Conservation (phyloP, 2,797 vertebrate species). For the Darevskia mixta region DNA sequence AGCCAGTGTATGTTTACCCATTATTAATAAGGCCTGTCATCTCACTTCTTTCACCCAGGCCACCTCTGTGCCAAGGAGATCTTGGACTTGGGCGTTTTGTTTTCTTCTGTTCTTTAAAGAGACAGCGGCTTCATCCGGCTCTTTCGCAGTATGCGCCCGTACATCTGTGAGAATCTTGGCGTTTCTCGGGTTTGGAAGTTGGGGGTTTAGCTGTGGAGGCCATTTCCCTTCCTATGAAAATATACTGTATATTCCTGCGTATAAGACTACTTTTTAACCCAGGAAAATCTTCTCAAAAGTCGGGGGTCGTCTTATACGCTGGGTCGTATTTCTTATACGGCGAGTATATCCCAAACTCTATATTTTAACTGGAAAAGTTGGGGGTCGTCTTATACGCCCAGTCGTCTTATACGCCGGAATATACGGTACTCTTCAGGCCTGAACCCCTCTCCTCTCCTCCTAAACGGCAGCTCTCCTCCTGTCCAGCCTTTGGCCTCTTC, state of each 20-base stretch:
- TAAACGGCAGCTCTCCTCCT: not conserved
- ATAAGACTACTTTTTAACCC: too few relatives aligned
- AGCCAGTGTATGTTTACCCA: slow-evolving; percentile 46
- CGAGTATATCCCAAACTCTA: too few relatives aligned
- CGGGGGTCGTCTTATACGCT: too few relatives aligned
- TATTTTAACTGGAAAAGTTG: too few relatives aligned
- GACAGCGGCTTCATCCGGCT: not conserved
- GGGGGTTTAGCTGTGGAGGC: not conserved
- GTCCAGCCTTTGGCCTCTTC: not conserved
- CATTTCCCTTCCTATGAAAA: not conserved
- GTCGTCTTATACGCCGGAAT: too few relatives aligned
- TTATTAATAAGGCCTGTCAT: slow-evolving; percentile 50
- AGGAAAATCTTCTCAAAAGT: too few relatives aligned
- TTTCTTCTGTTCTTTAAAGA: slow-evolving; percentile 27
- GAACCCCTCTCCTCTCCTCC: not conserved
- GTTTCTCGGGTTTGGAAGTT: not conserved
- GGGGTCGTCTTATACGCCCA: too few relatives aligned
- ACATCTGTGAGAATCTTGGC: not conserved
- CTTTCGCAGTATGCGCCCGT: not conserved
- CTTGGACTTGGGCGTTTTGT: slow-evolving; percentile 18
- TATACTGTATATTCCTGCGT: not conserved
- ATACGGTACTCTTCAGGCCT: not conserved
- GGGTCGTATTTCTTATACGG: too few relatives aligned
- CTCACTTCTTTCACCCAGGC: slow-evolving; percentile 42
- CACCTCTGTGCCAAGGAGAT: slow-evolving; percentile 46